A percentile compares a stretch with the other conserved stretches of the same genome.
phyloP scores from a whole-genome alignment of 2,113 vertebrate genomes.

The Leptosomus discolor region DNA sequence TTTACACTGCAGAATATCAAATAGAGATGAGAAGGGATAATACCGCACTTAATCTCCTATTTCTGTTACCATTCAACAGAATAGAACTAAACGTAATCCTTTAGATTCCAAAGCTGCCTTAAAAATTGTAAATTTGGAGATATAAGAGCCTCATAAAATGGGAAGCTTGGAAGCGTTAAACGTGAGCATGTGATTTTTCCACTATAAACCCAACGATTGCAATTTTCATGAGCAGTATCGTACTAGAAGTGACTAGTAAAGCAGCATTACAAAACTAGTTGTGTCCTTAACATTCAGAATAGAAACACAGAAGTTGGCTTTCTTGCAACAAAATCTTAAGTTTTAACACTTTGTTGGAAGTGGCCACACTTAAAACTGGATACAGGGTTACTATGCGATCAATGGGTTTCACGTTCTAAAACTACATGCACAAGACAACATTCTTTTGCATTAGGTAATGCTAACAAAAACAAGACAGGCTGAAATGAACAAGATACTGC shows the following conservation, averaged over 20 bases:
- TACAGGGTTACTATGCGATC: background rate
- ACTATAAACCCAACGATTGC: background rate
- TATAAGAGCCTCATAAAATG: background rate
- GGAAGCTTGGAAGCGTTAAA: background rate
- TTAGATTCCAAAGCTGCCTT: background rate
- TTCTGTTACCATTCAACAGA: background rate
- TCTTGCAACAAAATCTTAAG: background rate
- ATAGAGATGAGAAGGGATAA: background rate
- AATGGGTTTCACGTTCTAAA: background rate
- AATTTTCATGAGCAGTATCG: background rate
- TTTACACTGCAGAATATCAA: background rate
- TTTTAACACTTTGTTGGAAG: background rate
- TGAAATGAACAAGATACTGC: background rate
- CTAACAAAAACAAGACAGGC: background rate
- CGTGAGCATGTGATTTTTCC: background rate
- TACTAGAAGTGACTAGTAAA: background rate
- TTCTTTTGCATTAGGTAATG: background rate
- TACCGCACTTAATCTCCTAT: background rate
- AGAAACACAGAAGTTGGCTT: background rate
- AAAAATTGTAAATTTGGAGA: background rate
- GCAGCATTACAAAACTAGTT: background rate
- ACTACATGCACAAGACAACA: background rate
- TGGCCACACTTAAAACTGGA: background rate
- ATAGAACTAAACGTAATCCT: background rate
- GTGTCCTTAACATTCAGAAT: background rate